These are phyloP conservation scores for Vombatus ursinus DNA, from an alignment of 2,113 vertebrate genomes.

Conservation along the genomic window DNA sequence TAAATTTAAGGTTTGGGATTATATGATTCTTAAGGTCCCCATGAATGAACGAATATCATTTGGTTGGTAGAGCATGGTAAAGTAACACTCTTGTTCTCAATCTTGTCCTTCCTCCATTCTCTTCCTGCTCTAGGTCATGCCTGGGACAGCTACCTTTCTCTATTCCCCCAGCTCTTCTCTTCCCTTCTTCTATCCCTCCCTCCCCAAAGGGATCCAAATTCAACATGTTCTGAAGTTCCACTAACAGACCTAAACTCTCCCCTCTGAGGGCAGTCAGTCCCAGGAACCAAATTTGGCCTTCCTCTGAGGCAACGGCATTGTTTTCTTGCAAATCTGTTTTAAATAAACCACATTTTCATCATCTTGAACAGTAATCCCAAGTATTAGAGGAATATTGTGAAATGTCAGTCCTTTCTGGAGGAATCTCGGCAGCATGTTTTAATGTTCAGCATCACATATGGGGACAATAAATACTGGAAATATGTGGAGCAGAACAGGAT, in stretches of 20 bases:
- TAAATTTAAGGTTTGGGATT: neutral
- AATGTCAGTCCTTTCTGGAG: slow-evolving; percentile 80
- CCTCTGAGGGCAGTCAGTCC: neutral
- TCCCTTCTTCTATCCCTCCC: neutral
- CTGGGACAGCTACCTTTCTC: neutral
- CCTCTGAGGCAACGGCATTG: slow-evolving; percentile 50
- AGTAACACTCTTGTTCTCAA: neutral
- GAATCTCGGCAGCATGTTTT: slow-evolving; percentile 80
- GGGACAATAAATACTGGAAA: slow-evolving; percentile 81
- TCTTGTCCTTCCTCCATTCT: neutral
- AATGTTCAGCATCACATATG: slow-evolving; percentile 79
- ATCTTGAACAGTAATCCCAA: slow-evolving; percentile 73
- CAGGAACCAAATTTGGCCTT: slow-evolving; percentile 17
- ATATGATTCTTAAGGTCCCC: neutral
- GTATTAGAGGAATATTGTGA: slow-evolving; percentile 80
- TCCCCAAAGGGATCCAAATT: neutral
- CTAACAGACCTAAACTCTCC: neutral
- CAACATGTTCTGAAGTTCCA: neutral
- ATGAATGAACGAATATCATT: neutral
- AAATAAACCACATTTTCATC: slow-evolving; percentile 79
- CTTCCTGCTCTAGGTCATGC: neutral
- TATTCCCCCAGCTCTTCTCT: neutral
- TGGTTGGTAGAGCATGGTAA: neutral
- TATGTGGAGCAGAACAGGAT: slow-evolving; percentile 77
- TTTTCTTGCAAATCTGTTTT: slow-evolving; percentile 79